A percentile compares a stretch with the other conserved stretches of the same genome.
Conservation (phyloP, 2,888 invertebrate genomes). For the Orthosia gothica region DNA sequence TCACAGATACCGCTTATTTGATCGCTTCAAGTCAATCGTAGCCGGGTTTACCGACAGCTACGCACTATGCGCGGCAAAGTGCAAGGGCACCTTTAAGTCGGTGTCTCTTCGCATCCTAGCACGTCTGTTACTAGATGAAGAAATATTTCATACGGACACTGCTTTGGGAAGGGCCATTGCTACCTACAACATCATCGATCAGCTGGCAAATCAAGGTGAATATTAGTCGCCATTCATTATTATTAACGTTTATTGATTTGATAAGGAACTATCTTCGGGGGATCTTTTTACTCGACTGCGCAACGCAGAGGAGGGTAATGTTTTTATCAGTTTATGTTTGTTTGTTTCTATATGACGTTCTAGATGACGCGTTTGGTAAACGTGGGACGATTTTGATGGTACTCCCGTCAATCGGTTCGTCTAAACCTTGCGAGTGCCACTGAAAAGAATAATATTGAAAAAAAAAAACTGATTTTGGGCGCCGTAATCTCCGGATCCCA, state of each 20-base stretch:
- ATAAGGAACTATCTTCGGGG: too few species aligned
- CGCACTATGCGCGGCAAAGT: background rate
- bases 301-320: too few species aligned
- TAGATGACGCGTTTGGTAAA: too few species aligned
- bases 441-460: too few species aligned
- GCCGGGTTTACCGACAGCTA: constrained; percentile 4
- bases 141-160: rapidly evolving
- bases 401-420: too few species aligned
- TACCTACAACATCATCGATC: background rate
- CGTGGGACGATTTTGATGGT: too few species aligned
- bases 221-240: background rate
- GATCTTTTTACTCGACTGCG: too few species aligned
- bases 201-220: constrained; percentile 2
- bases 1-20: background rate
- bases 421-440: too few species aligned
- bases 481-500: too few species aligned
- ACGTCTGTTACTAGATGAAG: background rate
- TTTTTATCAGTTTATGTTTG: too few species aligned
- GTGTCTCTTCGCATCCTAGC: background rate
- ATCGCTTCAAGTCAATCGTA: background rate
- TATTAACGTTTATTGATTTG: background rate
- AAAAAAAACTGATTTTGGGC: too few species aligned
- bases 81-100: background rate
- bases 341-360: too few species aligned
- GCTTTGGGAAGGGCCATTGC: background rate